Evolutionary conservation across 2,888 invertebrate genomes (phyloP), one percentile per base, ranked within the genome.

Genomic region (Muschampia plurimacula): DNA sequence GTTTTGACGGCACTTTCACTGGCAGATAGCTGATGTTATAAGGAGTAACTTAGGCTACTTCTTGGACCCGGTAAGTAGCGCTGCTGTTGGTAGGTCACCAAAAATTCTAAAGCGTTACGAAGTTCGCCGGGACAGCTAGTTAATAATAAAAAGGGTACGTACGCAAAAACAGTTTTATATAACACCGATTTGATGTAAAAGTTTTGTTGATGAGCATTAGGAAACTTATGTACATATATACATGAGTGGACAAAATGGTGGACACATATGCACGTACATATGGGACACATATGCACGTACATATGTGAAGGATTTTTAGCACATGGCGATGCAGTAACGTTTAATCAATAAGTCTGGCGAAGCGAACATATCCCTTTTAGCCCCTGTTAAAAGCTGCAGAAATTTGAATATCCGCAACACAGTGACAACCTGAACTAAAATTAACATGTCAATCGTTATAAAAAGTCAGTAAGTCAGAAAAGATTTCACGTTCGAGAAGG

Each of bases 261-360:
- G 86, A 83, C 84, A 84, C 80, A 81, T 84, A 36, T 22, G 36
- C 59, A 59, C 59, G 28, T 12, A 59, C 15, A n/a, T 55, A 55
- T 55, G 60, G 85, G 86, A 83, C 84, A 84, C 80, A 81, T 84
- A 36, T 22, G 36, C 59, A 59, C 59, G 28, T 12, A 59, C 15
- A n/a, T 55, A 55, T 55, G 60, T 60, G 36, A 8, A 55, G 36
- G 77, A 77, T 77, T 80, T 81, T 79, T 79, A 74, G 82, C 81
- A 83, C 89, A 89, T 90, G 90, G 89, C 86, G 83, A 85, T 86
- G 85, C 88, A 87, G 85, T 85, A 86, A 87, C 88, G 84, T 86
- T 83, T 80, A 89, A 90, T 89, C 90, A 85, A 89, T 89, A 86
- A 80, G 80, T 83, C 83, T 82, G 82, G 75, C 76, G 71, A 67